These are phyloP conservation scores for Pseudoatta argentina DNA, from an alignment of 1,140 invertebrate genomes.

Conservation along the genomic window DNA sequence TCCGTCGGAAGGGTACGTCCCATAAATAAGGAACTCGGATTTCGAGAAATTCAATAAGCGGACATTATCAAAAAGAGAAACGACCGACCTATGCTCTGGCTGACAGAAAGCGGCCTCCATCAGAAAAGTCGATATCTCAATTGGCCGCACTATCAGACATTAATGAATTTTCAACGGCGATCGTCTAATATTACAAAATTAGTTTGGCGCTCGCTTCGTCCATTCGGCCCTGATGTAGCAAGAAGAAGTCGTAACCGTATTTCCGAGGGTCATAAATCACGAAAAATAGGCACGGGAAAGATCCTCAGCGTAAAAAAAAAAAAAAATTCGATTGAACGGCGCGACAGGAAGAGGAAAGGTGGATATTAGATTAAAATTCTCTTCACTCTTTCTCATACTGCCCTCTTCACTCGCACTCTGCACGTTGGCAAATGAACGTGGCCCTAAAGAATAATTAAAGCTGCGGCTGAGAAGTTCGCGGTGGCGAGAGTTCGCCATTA, in stretches of 20 bases:
- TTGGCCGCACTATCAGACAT: slow-evolving; percentile 76
- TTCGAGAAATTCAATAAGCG: slow-evolving; percentile 75
- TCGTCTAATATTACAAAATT: slow-evolving; percentile 79
- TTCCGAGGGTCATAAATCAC: slow-evolving; percentile 81
- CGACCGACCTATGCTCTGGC: slow-evolving; percentile 60
- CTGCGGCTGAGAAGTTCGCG: slow-evolving; percentile 49
- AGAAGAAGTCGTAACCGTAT: slow-evolving; percentile 72
- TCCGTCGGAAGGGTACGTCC: slow-evolving; percentile 39
- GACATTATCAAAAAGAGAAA: slow-evolving; percentile 74
- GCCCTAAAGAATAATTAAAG: slow-evolving; percentile 61
- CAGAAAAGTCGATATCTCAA: slow-evolving; percentile 76
- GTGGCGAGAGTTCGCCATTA: slow-evolving; percentile 26
- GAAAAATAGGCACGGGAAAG: slow-evolving; percentile 75
- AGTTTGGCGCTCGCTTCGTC: slow-evolving; percentile 73
- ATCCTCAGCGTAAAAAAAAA: slow-evolving; percentile 32
- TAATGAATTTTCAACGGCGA: slow-evolving; percentile 80
- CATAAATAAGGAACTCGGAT: slow-evolving; percentile 68
- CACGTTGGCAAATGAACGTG: slow-evolving; percentile 29
- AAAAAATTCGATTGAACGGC: slow-evolving; percentile 46
- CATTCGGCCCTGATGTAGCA: slow-evolving; percentile 68
- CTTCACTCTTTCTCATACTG: slow-evolving; percentile 46
- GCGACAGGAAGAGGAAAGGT: slow-evolving; percentile 49
- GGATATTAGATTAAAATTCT: slow-evolving; percentile 72
- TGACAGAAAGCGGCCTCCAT: slow-evolving; percentile 62
- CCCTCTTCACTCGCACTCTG: slow-evolving; percentile 7